phyloP scores from a whole-genome alignment of 2,797 vertebrate species.

The Intellagama lesueurii region DNA sequence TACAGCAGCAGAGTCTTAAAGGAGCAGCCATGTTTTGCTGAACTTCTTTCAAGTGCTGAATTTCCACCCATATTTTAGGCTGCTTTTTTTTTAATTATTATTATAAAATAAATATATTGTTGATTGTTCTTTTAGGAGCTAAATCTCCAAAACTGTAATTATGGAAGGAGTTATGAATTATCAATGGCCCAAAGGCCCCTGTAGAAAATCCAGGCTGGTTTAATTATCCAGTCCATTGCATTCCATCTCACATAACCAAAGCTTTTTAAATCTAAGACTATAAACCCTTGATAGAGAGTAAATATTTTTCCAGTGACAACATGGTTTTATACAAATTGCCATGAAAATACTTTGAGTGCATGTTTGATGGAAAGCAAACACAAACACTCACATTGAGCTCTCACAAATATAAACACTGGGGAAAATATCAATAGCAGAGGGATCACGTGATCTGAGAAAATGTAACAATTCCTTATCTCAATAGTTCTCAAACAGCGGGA shows the following conservation, averaged over 20 bases:
- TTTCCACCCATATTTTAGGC: conserved; percentile 9
- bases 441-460: neutral
- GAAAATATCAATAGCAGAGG: neutral
- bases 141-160: conserved; percentile 11
- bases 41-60: conserved; percentile 9
- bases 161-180: conserved; percentile 16
- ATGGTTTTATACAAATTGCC: neutral
- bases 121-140: conserved; percentile 13
- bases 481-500: too few species aligned
- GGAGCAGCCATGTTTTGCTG: neutral
- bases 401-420: neutral
- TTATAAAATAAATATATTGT: neutral
- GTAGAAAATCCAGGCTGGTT: conserved; percentile 34
- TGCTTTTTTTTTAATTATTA: neutral
- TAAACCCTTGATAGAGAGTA: neutral
- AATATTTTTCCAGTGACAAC: neutral
- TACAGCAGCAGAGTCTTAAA: conserved; percentile 15
- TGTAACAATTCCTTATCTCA: too few species aligned
- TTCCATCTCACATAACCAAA: conserved; percentile 10
- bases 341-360: neutral
- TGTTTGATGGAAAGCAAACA: neutral
- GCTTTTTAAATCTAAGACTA: conserved; percentile 21
- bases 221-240: conserved; percentile 32
- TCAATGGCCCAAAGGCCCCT: conserved; percentile 12
- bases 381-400: neutral